Evolutionary conservation across 2,888 invertebrate species (phyloP).

Genomic region (Neria commutata): DNA sequence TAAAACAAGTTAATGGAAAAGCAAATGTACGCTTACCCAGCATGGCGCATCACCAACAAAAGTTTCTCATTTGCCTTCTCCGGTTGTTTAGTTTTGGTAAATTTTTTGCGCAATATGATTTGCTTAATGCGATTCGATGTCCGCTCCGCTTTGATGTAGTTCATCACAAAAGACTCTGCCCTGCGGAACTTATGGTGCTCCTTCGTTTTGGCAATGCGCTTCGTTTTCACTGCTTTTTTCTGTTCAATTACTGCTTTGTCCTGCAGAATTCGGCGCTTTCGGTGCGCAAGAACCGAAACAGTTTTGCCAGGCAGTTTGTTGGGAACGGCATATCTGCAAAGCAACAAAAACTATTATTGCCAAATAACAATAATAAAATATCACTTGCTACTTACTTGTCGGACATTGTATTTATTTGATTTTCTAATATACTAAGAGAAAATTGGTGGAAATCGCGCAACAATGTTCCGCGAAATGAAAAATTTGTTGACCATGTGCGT

Average conservation of each 20-base stretch:
- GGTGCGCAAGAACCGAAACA: conserved; percentile 59
- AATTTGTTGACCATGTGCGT: not conserved
- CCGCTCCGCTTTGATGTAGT: conserved; percentile 56
- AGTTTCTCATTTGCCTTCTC: conserved; percentile 52
- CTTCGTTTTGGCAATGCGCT: conserved; percentile 42
- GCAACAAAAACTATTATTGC: not conserved
- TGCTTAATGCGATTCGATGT: conserved; percentile 54
- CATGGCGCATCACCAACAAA: conserved; percentile 57
- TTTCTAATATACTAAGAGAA: conserved; percentile 7
- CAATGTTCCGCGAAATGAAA: conserved; percentile 23
- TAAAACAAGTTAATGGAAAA: not conserved
- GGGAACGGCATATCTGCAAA: conserved; percentile 58
- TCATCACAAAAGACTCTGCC: conserved; percentile 61
- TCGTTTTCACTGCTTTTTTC: conserved; percentile 48
- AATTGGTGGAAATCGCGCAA: conserved; percentile 18
- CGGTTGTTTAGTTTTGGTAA: conserved; percentile 40
- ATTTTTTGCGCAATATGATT: conserved; percentile 45
- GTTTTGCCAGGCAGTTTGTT: conserved; percentile 62
- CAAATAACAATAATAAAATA: not conserved
- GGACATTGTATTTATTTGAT: conserved; percentile 45
- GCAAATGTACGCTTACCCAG: conserved; percentile 40
- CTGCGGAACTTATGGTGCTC: conserved; percentile 55
- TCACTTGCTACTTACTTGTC: conserved; percentile 47
- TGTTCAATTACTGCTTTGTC: conserved; percentile 54
- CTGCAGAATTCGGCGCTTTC: conserved; percentile 57